These are phyloP conservation scores for Calliphora vomitoria DNA, from an alignment of 2,888 invertebrate genomes.

Conservation along the genomic window DNA sequence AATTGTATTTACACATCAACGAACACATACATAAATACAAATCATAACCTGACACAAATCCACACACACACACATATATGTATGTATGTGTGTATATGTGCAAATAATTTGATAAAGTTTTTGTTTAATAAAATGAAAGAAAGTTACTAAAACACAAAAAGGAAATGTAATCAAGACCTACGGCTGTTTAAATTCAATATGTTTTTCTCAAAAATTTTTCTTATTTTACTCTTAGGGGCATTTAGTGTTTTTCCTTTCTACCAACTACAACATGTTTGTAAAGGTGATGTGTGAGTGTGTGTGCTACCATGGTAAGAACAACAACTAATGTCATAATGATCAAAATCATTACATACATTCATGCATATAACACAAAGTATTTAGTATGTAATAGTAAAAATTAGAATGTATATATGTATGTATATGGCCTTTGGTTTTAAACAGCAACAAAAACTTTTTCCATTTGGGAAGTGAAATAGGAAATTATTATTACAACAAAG, in stretches of 20 bases:
- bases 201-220: slow-evolving; percentile 42
- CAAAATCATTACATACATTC: background rate
- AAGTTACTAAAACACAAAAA: slow-evolving; percentile 10
- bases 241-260: slow-evolving; percentile 17
- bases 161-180: slow-evolving; percentile 66
- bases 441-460: slow-evolving; percentile 55
- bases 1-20: slow-evolving; percentile 29
- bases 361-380: background rate
- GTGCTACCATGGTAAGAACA: background rate
- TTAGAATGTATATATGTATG: background rate
- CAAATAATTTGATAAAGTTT: slow-evolving; percentile 53
- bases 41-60: background rate
- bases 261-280: too few relatives aligned
- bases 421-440: slow-evolving; percentile 11
- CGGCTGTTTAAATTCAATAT: slow-evolving; percentile 63
- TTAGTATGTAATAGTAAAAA: background rate
- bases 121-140: slow-evolving; percentile 32
- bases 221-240: slow-evolving; percentile 46
- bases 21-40: background rate
- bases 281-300: too few relatives aligned
- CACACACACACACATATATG: background rate
- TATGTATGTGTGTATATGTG: background rate
- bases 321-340: background rate
- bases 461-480: slow-evolving; percentile 65
- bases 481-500: slow-evolving; percentile 69